A percentile compares a stretch with the other conserved stretches of the same genome.
phyloP scores from a whole-genome alignment of 1,140 invertebrate species.

The Hycleus phaleratus region DNA sequence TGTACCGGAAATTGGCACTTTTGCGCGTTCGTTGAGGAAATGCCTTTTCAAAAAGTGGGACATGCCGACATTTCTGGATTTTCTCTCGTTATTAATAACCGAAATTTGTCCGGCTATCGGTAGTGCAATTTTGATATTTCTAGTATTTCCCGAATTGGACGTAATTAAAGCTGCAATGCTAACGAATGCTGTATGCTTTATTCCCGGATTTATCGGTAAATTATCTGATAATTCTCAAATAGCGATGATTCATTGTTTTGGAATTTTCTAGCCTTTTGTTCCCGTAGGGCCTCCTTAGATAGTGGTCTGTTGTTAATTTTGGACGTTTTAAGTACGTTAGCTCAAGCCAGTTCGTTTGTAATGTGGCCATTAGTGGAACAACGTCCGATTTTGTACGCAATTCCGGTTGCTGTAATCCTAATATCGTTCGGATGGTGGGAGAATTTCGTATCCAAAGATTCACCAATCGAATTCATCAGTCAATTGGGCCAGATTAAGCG shows the following conservation, averaged over 20 bases:
- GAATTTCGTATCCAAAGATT: conserved; percentile 61
- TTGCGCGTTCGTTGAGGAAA: conserved; percentile 75
- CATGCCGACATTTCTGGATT: conserved; percentile 51
- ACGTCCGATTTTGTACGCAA: conserved; percentile 46
- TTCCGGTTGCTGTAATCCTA: conserved; percentile 58
- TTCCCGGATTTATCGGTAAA: conserved; percentile 61
- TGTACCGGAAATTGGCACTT: conserved; percentile 76
- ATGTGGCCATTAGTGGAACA: conserved; percentile 54
- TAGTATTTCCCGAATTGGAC: conserved; percentile 81
- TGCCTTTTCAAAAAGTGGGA: conserved; percentile 81
- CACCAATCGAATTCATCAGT: conserved; percentile 43
- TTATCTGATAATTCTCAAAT: background rate
- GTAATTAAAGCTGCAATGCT: conserved; percentile 88
- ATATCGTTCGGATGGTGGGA: conserved; percentile 81
- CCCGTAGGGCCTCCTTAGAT: background rate
- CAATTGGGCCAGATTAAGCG: conserved; percentile 48
- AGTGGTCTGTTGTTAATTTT: conserved; percentile 40
- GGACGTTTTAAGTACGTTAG: conserved; percentile 50
- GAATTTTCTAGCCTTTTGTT: background rate
- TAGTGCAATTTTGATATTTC: conserved; percentile 75
- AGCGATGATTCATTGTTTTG: background rate
- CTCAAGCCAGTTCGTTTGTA: conserved; percentile 55
- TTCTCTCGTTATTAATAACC: conserved; percentile 64
- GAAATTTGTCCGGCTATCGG: conserved; percentile 83
- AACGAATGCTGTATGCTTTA: conserved; percentile 85